These are phyloP conservation scores for Buathra laborator DNA, from an alignment of 2,888 invertebrate genomes.

Conservation along the genomic window DNA sequence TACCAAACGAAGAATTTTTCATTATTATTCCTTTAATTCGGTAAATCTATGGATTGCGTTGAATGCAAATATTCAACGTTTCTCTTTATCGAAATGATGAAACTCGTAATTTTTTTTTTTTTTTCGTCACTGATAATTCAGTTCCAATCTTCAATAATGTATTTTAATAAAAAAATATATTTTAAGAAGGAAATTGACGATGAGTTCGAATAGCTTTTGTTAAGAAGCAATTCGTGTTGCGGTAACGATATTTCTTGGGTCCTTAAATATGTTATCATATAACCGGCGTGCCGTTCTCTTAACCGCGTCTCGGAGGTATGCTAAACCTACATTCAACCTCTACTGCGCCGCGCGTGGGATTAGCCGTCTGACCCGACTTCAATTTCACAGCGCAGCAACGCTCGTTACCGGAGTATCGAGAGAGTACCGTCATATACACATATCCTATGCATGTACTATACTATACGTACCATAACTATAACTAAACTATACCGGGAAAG, in stretches of 20 bases:
- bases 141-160: too few species aligned
- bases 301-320: conserved; percentile 11
- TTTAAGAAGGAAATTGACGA: not conserved
- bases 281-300: conserved; percentile 1
- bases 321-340: conserved; percentile 34
- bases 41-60: too few species aligned
- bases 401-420: conserved; percentile 57
- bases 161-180: too few species aligned
- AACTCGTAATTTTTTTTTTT: too few species aligned
- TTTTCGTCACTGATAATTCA: too few species aligned
- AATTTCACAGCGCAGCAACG: conserved; percentile 49
- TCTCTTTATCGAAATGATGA: too few species aligned
- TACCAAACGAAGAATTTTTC: too few species aligned
- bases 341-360: conserved; percentile 54
- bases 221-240: not conserved
- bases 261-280: not conserved
- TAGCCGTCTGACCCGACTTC: conserved; percentile 58
- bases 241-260: not conserved
- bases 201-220: not conserved
- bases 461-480: not conserved
- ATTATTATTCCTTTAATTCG: too few species aligned
- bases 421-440: conserved; percentile 6
- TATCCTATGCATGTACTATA: not conserved
- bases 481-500: not conserved
- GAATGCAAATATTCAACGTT: too few species aligned